Evolutionary conservation across 2,113 vertebrate genomes (phyloP).

Genomic region (Callospermophilus lateralis): DNA sequence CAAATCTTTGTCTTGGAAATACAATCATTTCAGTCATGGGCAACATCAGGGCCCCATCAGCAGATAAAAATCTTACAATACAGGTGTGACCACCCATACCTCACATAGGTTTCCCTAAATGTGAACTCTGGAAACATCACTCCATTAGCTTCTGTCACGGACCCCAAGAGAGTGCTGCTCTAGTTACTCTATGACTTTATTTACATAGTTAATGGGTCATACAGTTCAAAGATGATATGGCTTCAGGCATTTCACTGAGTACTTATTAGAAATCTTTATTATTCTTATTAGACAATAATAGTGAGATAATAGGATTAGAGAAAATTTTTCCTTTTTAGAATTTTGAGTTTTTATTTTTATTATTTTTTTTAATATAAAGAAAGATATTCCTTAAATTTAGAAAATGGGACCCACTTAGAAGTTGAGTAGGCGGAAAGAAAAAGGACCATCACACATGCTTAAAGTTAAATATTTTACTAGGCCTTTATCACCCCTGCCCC

Average conservation of each 20-base stretch:
- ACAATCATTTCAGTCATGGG: background rate
- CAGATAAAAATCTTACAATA: too few relatives aligned
- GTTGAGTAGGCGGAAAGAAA: background rate
- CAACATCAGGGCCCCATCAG: background rate
- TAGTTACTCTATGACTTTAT: background rate
- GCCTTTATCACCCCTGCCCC: background rate
- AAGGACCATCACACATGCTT: background rate
- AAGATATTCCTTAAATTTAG: constrained; percentile 2
- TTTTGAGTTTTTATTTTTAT: background rate
- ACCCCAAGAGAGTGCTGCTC: background rate
- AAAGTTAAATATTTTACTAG: background rate
- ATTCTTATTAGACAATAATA: background rate
- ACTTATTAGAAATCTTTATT: background rate
- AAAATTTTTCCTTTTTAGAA: constrained; percentile 6
- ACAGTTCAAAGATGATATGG: background rate
- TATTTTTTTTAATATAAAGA: background rate
- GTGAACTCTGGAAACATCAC: background rate
- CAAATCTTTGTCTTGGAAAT: background rate
- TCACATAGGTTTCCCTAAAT: background rate
- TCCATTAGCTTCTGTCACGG: background rate
- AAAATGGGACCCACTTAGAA: background rate
- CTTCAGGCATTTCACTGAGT: background rate
- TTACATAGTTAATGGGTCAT: background rate
- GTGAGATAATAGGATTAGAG: background rate
- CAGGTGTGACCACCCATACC: background rate